phyloP scores from a whole-genome alignment of 1,140 invertebrate species.

The Dysdera silvatica region DNA sequence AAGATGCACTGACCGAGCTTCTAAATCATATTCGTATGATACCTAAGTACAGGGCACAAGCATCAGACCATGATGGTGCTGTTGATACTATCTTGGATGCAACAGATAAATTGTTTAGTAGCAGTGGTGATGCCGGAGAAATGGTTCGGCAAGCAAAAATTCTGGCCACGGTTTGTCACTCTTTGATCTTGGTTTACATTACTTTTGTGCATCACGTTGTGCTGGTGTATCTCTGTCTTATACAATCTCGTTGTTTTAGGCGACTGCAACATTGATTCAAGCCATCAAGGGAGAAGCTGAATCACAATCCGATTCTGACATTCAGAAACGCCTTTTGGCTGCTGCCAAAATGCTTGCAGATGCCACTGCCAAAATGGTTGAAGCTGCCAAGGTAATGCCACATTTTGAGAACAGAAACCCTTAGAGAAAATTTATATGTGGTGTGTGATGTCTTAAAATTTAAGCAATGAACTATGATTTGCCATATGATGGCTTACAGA shows the following conservation, averaged over 20 bases:
- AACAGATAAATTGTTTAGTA: constrained; percentile 78
- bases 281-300: constrained; percentile 92
- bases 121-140: constrained; percentile 73
- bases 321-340: constrained; percentile 78
- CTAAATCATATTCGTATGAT: constrained; percentile 65
- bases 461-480: background rate
- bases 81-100: constrained; percentile 85
- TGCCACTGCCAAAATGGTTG: constrained; percentile 83
- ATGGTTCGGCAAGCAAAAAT: constrained; percentile 90
- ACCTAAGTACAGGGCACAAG: constrained; percentile 45
- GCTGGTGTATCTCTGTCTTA: background rate
- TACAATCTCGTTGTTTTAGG: constrained; percentile 48
- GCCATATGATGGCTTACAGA: no score
- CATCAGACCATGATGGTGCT: constrained; percentile 61
- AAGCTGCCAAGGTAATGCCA: constrained; percentile 67
- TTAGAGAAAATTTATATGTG: background rate
- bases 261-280: constrained; percentile 82
- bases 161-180: constrained; percentile 59
- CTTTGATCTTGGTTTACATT: background rate
- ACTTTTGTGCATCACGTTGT: background rate
- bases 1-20: constrained; percentile 78
- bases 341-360: constrained; percentile 89
- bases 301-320: constrained; percentile 71
- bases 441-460: background rate
- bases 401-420: no score